Conservation (phyloP, 2,888 invertebrate species). For the Plebejus anna region DNA sequence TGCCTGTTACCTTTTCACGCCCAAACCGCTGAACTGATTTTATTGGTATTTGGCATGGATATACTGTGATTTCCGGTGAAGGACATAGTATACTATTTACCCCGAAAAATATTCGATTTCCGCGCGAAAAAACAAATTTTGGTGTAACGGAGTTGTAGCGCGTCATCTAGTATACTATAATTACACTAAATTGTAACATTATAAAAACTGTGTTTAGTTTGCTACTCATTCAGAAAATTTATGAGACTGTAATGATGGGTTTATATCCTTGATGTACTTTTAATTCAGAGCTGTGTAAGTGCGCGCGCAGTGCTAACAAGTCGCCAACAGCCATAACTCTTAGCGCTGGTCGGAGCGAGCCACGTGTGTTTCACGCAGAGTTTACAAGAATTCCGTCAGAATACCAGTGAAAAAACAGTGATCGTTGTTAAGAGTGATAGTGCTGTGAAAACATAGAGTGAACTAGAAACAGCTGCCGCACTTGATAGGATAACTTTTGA, state of each 20-base stretch:
- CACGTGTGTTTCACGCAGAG: neutral
- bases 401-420: slow-evolving; percentile 1
- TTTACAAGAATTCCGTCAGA: neutral
- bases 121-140: too few species aligned
- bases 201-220: neutral
- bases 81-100: too few species aligned
- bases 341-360: neutral
- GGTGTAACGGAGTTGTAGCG: too few species aligned
- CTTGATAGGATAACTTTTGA: neutral
- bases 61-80: too few species aligned
- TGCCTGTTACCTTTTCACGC: too few species aligned
- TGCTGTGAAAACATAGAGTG: slow-evolving; percentile 1
- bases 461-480: neutral
- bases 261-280: slow-evolving; percentile 24
- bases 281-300: slow-evolving; percentile 23
- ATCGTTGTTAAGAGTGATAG: neutral
- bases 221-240: slow-evolving; percentile 16
- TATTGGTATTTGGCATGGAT: too few species aligned
- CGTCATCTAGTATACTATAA: too few species aligned
- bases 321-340: slow-evolving; percentile 10
- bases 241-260: slow-evolving; percentile 18
- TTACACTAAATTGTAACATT: neutral
- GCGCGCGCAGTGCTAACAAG: slow-evolving; percentile 18
- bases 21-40: too few species aligned
- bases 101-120: too few species aligned